These are phyloP conservation scores for Plebejus anna DNA, from an alignment of 2,888 invertebrate genomes.

Conservation along the genomic window DNA sequence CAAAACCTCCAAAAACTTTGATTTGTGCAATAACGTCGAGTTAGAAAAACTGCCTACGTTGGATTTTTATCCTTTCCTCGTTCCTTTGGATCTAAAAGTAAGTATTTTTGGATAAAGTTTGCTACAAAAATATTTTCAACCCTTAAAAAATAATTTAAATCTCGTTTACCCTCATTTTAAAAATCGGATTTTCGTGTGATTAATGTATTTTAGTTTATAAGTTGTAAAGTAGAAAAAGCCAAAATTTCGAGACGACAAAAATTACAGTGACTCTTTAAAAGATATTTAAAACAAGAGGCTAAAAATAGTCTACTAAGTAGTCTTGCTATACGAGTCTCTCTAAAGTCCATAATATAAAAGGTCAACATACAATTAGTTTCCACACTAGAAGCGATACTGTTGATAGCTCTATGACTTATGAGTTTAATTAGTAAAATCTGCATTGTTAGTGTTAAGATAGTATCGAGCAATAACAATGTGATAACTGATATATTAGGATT, in stretches of 20 bases:
- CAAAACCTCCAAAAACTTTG: background rate
- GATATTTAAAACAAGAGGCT: background rate
- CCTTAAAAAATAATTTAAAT: too few relatives aligned
- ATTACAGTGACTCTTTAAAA: background rate
- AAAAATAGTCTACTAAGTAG: background rate
- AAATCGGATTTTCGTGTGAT: background rate
- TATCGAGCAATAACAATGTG: background rate
- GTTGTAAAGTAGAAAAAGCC: background rate
- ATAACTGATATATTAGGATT: background rate
- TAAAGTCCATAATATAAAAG: background rate
- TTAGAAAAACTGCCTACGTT: background rate
- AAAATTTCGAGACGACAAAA: background rate
- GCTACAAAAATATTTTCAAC: background rate
- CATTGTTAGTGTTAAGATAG: background rate
- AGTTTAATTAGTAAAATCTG: background rate
- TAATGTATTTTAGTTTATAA: background rate
- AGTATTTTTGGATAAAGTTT: background rate
- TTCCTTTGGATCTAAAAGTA: background rate
- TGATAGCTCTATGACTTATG: background rate
- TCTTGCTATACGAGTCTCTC: background rate
- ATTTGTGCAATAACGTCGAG: background rate
- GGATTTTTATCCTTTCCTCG: background rate
- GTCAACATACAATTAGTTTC: background rate
- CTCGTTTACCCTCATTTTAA: background rate
- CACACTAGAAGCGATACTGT: background rate